These are phyloP conservation scores for Chaetops frenatus DNA, from an alignment of 2,113 vertebrate genomes.

Conservation along the genomic window DNA sequence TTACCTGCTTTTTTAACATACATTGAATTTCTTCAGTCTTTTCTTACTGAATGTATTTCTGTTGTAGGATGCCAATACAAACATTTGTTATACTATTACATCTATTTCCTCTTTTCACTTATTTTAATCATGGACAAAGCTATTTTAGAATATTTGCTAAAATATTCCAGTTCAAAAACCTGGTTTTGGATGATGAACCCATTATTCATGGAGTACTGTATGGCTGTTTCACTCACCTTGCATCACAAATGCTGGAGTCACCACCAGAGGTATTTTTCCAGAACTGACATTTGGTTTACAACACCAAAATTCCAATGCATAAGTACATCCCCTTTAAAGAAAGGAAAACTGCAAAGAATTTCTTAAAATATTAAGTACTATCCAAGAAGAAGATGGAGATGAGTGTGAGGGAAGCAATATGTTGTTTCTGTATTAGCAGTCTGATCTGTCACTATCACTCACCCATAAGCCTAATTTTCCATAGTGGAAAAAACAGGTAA, in stretches of 20 bases:
- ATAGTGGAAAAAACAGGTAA: not conserved
- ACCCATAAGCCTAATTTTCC: not conserved
- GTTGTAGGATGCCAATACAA: not conserved
- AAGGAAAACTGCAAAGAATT: not conserved
- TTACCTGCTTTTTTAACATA: not conserved
- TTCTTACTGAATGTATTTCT: not conserved
- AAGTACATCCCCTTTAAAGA: not conserved
- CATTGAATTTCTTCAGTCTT: not conserved
- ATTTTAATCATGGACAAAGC: not conserved
- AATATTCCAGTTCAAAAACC: not conserved
- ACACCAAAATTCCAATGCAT: not conserved
- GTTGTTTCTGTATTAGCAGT: not conserved
- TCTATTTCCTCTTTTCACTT: not conserved
- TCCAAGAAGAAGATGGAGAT: not conserved
- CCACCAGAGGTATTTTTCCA: not conserved
- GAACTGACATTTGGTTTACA: not conserved
- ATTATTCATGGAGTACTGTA: not conserved
- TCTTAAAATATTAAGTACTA: not conserved
- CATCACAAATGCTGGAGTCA: not conserved
- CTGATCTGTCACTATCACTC: not conserved
- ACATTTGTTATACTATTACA: not conserved
- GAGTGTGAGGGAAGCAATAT: not conserved
- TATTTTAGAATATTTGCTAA: slow-evolving; percentile 10
- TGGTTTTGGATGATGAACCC: not conserved
- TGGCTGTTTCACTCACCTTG: not conserved